Conservation (phyloP, 2,113 vertebrate genomes). For the Steatornis caripensis region DNA sequence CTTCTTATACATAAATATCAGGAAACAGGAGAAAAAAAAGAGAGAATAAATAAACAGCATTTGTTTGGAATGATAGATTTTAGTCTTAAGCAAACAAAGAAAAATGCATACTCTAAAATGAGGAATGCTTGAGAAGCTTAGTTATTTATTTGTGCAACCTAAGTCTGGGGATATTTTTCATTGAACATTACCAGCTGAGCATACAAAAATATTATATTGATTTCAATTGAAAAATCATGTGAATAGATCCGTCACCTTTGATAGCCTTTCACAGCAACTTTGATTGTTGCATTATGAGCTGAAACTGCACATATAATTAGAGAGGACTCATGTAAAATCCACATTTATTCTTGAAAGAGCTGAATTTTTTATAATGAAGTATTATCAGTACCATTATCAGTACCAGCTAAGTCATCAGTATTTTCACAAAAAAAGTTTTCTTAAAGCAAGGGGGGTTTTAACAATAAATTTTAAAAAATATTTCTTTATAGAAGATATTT, state of each 20-base stretch:
- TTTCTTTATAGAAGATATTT: neutral
- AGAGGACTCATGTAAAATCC: neutral
- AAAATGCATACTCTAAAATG: neutral
- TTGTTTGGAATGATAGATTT: constrained; percentile 40
- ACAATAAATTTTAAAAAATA: neutral
- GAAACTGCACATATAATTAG: neutral
- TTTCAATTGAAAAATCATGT: constrained; percentile 43
- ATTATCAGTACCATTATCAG: neutral
- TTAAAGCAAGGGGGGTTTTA: neutral
- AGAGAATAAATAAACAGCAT: neutral
- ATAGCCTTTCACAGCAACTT: neutral
- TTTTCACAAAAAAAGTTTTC: neutral
- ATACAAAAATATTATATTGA: neutral
- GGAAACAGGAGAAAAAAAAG: neutral
- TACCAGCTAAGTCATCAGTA: neutral
- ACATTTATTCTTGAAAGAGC: neutral
- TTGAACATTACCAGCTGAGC: neutral
- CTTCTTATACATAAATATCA: neutral
- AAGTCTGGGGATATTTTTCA: neutral
- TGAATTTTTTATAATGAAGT: neutral
- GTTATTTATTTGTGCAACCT: neutral
- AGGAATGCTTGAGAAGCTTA: neutral
- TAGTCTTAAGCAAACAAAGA: constrained; percentile 26
- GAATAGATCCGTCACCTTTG: neutral
- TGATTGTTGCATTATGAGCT: constrained; percentile 26